Percentiles rank a stretch among this genome's conserved stretches.
Evolutionary conservation across 2,888 invertebrate genomes (phyloP).

Genomic region (Bellardia bayeri): DNA sequence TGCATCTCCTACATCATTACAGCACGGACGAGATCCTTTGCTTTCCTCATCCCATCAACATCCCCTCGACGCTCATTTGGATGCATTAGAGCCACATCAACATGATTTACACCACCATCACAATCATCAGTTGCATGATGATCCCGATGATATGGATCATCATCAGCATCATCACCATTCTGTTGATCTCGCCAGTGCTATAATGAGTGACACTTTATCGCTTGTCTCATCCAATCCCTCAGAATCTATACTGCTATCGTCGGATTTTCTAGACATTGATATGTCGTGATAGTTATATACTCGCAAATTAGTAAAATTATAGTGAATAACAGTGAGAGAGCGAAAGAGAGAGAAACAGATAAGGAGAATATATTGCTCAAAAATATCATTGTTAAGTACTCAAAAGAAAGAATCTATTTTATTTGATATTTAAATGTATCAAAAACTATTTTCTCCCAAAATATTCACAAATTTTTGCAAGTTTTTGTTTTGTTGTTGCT

Average conservation of each 20-base stretch:
- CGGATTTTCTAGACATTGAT: slow-evolving; percentile 85
- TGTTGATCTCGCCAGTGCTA: slow-evolving; percentile 80
- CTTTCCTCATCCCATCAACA: slow-evolving; percentile 81
- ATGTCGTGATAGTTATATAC: slow-evolving; percentile 84
- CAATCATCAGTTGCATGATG: slow-evolving; percentile 67
- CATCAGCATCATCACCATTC: slow-evolving; percentile 77
- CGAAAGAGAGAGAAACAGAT: not conserved
- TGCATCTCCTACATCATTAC: slow-evolving; percentile 73
- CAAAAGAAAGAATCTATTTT: slow-evolving; percentile 21
- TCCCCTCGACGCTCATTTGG: slow-evolving; percentile 70
- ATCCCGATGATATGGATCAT: slow-evolving; percentile 72
- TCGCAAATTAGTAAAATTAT: slow-evolving; percentile 15
- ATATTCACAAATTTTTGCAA: not conserved
- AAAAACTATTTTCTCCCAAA: not conserved
- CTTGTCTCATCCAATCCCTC: slow-evolving; percentile 77
- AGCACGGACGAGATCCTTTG: slow-evolving; percentile 80
- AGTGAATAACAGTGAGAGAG: not conserved
- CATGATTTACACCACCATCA: slow-evolving; percentile 74
- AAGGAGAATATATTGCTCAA: slow-evolving; percentile 35
- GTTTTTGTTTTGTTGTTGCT: slow-evolving; percentile 22
- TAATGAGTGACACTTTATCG: slow-evolving; percentile 84
- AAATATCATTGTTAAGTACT: slow-evolving; percentile 43
- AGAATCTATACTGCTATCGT: slow-evolving; percentile 85
- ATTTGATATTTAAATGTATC: slow-evolving; percentile 10
- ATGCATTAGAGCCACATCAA: slow-evolving; percentile 70